A percentile compares a stretch with the other conserved stretches of the same genome.
phyloP scores from a whole-genome alignment of 2,888 invertebrate species.

The Agrypnus murinus region DNA sequence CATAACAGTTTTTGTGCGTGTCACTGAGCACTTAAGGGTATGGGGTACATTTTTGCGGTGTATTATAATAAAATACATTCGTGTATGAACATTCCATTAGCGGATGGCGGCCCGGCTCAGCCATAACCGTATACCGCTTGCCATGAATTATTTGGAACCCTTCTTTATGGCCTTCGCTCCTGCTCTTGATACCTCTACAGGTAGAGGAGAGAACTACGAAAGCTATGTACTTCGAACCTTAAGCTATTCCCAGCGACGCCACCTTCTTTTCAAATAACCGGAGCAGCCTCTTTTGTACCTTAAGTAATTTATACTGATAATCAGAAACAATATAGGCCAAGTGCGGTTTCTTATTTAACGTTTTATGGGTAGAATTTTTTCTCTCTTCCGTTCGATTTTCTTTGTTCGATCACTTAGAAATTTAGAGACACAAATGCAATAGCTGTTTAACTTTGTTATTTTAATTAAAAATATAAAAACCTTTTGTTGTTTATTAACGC shows the following conservation, averaged over 20 bases:
- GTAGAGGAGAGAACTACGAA: constrained; percentile 45
- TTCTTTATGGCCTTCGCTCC: constrained; percentile 52
- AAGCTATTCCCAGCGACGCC: constrained; percentile 27
- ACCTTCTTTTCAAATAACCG: constrained; percentile 9
- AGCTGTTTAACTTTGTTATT: neutral
- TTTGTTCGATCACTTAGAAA: no score
- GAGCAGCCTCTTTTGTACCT: constrained; percentile 8
- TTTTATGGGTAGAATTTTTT: no score
- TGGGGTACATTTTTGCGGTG: constrained; percentile 51
- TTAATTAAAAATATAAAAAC: no score
- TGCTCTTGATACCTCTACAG: constrained; percentile 50
- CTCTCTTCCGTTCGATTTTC: no score
- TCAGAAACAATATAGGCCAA: constrained; percentile 3
- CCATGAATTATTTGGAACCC: constrained; percentile 55
- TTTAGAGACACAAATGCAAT: no score
- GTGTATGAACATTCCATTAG: constrained; percentile 55
- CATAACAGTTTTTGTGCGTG: constrained; percentile 54
- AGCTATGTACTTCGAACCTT: constrained; percentile 30
- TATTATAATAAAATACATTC: constrained; percentile 55
- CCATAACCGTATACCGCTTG: constrained; percentile 55
- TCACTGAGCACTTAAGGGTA: constrained; percentile 49
- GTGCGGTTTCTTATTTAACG: constrained; percentile 22
- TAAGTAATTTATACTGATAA: constrained; percentile 35
- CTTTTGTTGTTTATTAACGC: no score
- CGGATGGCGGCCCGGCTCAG: constrained; percentile 54